Conservation (phyloP, 2,113 vertebrate species). For the Chloebia gouldiae region DNA sequence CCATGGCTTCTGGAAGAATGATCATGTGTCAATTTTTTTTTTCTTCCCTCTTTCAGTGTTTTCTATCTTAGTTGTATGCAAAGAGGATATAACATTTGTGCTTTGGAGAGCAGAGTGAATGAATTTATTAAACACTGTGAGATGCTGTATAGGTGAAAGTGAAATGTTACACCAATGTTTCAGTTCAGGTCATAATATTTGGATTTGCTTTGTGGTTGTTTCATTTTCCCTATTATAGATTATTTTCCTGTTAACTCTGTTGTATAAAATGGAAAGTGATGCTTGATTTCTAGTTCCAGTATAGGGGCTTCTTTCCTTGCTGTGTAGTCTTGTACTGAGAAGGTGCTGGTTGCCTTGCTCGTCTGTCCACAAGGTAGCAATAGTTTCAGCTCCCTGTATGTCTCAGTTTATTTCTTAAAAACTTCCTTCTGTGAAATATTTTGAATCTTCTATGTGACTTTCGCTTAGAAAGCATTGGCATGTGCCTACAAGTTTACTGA, state of each 20-base stretch:
- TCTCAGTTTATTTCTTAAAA: slow-evolving; percentile 36
- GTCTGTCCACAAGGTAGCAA: not conserved
- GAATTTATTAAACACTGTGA: not conserved
- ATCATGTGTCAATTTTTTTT: not conserved
- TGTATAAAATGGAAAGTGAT: not conserved
- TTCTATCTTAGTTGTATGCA: not conserved
- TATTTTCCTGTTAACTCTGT: not conserved
- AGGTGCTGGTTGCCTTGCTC: not conserved
- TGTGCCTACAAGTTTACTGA: slow-evolving; percentile 1
- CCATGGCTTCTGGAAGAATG: not conserved
- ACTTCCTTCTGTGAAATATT: slow-evolving; percentile 57
- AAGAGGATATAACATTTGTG: not conserved
- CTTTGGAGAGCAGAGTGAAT: not conserved
- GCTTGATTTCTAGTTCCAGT: not conserved
- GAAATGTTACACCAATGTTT: not conserved
- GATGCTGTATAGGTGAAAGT: not conserved
- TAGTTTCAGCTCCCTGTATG: not conserved
- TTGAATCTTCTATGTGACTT: not conserved
- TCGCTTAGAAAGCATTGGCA: slow-evolving; percentile 29
- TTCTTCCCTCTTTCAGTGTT: not conserved
- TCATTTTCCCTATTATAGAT: not conserved
- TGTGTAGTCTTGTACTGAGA: not conserved
- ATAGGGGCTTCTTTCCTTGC: not conserved
- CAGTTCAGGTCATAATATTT: not conserved
- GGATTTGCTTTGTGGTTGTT: not conserved